Conservation (phyloP, 2,113 vertebrate species). For the Scomber colias region DNA sequence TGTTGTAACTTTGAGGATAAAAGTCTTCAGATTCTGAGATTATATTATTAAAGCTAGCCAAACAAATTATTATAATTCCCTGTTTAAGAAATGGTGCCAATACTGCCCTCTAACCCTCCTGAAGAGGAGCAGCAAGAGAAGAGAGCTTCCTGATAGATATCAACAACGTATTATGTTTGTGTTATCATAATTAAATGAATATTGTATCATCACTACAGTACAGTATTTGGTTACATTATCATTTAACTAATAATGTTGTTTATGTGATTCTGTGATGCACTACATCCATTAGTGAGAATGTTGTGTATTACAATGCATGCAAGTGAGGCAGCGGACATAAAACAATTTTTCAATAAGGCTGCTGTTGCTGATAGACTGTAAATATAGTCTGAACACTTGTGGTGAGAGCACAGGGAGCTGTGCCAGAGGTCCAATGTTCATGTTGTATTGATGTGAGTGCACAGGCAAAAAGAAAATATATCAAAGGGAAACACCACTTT, state of each 20-base stretch:
- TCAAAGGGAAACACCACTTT: slow-evolving; percentile 60
- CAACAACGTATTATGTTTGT: slow-evolving; percentile 5
- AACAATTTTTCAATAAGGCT: slow-evolving; percentile 25
- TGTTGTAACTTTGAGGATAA: slow-evolving; percentile 30
- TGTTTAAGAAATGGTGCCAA: background rate
- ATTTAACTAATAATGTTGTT: slow-evolving; percentile 10
- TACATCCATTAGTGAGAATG: slow-evolving; percentile 9
- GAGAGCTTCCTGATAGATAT: background rate
- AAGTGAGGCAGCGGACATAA: background rate
- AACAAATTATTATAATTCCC: slow-evolving; percentile 30
- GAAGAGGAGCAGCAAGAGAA: background rate
- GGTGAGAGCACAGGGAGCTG: slow-evolving; percentile 42
- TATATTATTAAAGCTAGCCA: background rate
- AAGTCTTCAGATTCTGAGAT: slow-evolving; percentile 19
- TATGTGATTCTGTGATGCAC: background rate
- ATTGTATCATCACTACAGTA: background rate
- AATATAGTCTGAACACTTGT: slow-evolving; percentile 24
- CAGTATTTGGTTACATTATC: background rate
- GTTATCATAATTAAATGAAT: background rate
- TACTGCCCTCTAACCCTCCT: background rate
- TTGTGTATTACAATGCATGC: background rate
- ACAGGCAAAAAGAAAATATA: slow-evolving; percentile 49
- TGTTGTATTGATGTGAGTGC: slow-evolving; percentile 45
- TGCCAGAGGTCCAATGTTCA: slow-evolving; percentile 52
- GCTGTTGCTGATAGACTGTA: slow-evolving; percentile 1